Percentiles rank a stretch among this genome's conserved stretches.
Evolutionary conservation across 1,140 invertebrate species (phyloP).

Genomic region (Lethocerus indicus): DNA sequence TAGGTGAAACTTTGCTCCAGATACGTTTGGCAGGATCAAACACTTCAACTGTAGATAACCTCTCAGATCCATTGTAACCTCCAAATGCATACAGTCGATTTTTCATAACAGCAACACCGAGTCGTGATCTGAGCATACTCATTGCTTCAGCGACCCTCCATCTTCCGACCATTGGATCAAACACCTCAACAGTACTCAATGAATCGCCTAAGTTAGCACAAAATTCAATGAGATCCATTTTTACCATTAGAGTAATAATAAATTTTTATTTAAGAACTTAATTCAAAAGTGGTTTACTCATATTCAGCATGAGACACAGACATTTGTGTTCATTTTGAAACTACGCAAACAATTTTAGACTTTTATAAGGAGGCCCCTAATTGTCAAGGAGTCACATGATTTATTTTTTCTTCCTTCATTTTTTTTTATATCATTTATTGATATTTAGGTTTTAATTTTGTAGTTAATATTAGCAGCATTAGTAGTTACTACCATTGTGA

Average conservation of each 20-base stretch:
- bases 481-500: too few species aligned
- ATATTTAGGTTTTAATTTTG: too few species aligned
- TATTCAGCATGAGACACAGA: not conserved
- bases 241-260: not conserved
- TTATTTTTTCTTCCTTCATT: too few species aligned
- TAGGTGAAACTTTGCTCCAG: constrained; percentile 64
- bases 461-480: too few species aligned
- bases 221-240: not conserved
- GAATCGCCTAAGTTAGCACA: constrained; percentile 43
- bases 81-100: constrained; percentile 58
- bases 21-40: constrained; percentile 55
- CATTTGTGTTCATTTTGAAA: too few species aligned
- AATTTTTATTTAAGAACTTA: not conserved
- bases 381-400: too few species aligned
- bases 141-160: constrained; percentile 72
- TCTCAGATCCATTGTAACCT: constrained; percentile 65
- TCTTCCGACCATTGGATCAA: constrained; percentile 49
- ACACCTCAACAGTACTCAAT: constrained; percentile 73
- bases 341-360: too few species aligned
- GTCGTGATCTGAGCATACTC: constrained; percentile 65
- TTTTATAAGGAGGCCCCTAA: too few species aligned
- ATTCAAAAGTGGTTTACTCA: not conserved
- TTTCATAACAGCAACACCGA: constrained; percentile 67
- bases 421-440: too few species aligned
- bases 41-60: constrained; percentile 74